Evolutionary conservation across 2,113 vertebrate genomes (phyloP).

Genomic region (Callocephalon fimbriatum): DNA sequence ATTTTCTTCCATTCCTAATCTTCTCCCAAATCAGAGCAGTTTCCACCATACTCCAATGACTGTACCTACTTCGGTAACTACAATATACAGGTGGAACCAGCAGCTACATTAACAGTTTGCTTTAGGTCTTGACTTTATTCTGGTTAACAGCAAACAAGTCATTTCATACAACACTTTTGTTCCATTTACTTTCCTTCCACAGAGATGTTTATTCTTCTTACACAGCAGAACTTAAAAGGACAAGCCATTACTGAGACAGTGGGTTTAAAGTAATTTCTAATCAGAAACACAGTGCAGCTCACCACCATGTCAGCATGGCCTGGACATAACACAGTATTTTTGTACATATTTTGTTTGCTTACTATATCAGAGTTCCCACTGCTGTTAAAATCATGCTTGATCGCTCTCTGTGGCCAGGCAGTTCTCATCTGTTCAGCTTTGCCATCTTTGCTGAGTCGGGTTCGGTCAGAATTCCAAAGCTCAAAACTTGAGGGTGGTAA

Average conservation of each 20-base stretch:
- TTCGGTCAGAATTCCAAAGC: slow-evolving; percentile 91
- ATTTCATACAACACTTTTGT: background rate
- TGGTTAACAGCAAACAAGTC: background rate
- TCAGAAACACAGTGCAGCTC: background rate
- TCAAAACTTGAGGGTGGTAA: slow-evolving; percentile 96
- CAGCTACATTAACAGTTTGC: background rate
- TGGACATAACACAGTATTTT: background rate
- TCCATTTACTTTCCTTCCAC: background rate
- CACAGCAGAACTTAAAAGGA: background rate
- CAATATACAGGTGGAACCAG: background rate
- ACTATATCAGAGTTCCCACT: slow-evolving; percentile 88
- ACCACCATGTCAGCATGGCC: background rate
- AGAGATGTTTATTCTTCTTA: background rate
- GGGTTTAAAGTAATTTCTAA: background rate
- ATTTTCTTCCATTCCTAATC: background rate
- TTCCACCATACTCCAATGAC: background rate
- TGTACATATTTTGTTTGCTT: slow-evolving; percentile 50
- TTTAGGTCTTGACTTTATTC: background rate
- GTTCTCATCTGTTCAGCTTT: slow-evolving; percentile 83
- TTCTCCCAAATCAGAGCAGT: background rate
- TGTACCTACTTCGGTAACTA: background rate
- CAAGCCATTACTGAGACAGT: background rate
- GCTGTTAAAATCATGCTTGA: slow-evolving; percentile 82
- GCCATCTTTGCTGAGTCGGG: slow-evolving; percentile 80
- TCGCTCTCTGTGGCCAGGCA: slow-evolving; percentile 82